These are phyloP conservation scores for Capreolus pygargus DNA, from an alignment of 2,113 vertebrate species.

Conservation along the genomic window DNA sequence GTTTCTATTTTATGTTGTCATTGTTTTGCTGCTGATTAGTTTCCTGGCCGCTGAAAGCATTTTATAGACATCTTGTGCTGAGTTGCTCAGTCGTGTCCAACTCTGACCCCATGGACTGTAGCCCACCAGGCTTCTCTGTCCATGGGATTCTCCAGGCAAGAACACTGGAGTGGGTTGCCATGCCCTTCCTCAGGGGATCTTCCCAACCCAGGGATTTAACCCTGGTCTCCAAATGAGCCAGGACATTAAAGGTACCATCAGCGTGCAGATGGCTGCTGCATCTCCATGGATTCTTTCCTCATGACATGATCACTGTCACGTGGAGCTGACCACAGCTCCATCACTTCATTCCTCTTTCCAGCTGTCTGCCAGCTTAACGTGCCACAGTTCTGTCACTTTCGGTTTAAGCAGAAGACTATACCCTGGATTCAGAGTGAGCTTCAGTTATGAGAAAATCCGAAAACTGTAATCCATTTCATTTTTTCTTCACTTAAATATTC, in stretches of 20 bases:
- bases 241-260: background rate
- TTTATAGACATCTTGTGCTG: background rate
- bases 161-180: background rate
- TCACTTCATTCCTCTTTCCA: background rate
- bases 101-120: background rate
- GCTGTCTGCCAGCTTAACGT: background rate
- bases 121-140: background rate
- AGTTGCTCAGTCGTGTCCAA: fast-evolving
- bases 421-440: background rate
- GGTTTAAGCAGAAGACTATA: background rate
- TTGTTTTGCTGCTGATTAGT: conserved; percentile 2
- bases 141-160: background rate
- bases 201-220: background rate
- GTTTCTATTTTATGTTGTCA: background rate
- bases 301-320: background rate
- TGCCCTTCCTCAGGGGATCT: background rate
- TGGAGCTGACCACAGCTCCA: too few species aligned
- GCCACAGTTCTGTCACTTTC: background rate
- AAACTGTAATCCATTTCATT: background rate
- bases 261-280: background rate
- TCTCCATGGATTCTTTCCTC: background rate
- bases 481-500: background rate
- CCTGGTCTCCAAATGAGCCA: background rate
- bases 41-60: background rate
- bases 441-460: background rate